Conservation (phyloP, 2,888 invertebrate species). For the Sphaerophoria rueppellii region DNA sequence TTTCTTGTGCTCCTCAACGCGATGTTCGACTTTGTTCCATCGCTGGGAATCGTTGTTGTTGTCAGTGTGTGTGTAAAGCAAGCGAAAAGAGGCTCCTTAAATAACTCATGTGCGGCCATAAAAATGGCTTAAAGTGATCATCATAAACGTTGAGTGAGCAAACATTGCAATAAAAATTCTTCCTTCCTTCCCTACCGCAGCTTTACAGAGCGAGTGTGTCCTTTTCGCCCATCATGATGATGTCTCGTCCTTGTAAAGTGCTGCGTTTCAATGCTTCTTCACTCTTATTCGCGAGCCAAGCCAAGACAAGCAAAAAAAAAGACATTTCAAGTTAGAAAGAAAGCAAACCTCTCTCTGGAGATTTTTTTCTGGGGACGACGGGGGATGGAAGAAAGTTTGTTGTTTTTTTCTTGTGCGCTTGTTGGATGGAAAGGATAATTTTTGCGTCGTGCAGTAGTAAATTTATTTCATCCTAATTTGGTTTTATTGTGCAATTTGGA, state of each 20-base stretch:
- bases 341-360: conserved; percentile 42
- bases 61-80: conserved; percentile 18
- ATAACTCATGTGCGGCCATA: conserved; percentile 79
- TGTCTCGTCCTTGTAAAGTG: conserved; percentile 70
- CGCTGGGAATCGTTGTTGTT: conserved; percentile 46
- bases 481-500: conserved; percentile 74
- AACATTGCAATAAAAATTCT: conserved; percentile 82
- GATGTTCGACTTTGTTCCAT: background rate
- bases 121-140: conserved; percentile 82
- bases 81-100: conserved; percentile 78
- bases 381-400: conserved; percentile 22
- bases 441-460: conserved; percentile 73
- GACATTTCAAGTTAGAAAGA: conserved; percentile 35
- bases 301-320: conserved; percentile 27
- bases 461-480: conserved; percentile 74
- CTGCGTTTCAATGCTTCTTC: conserved; percentile 65
- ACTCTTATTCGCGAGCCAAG: conserved; percentile 58
- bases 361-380: conserved; percentile 35
- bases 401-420: background rate
- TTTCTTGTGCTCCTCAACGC: conserved; percentile 31
- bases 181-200: conserved; percentile 48
- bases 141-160: conserved; percentile 82
- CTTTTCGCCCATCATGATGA: conserved; percentile 4
- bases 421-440: conserved; percentile 67
- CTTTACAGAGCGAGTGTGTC: background rate